Evolutionary conservation across 2,888 invertebrate genomes (phyloP).

Genomic region (Mongoloraphidia duomilia): DNA sequence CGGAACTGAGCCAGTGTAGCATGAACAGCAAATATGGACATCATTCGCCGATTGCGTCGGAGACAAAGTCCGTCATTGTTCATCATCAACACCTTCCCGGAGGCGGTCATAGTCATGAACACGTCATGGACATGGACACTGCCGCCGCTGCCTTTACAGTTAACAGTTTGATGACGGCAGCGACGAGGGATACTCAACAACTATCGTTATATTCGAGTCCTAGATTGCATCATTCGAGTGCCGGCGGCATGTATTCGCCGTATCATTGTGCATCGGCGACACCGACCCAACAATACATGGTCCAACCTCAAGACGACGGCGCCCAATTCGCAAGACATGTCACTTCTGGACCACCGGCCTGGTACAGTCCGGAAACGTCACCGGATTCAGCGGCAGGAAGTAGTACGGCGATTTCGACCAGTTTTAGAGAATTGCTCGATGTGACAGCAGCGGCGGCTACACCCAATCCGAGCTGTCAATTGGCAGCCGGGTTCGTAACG

Average conservation of each 20-base stretch:
- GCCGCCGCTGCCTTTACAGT: slow-evolving; percentile 40
- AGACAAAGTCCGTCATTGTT: slow-evolving; percentile 28
- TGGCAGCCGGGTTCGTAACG: slow-evolving; percentile 21
- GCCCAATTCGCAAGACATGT: slow-evolving; percentile 11
- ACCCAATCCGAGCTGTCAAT: slow-evolving; percentile 30
- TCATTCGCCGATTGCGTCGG: slow-evolving; percentile 13
- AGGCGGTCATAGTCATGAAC: slow-evolving; percentile 20
- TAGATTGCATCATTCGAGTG: slow-evolving; percentile 27
- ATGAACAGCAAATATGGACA: slow-evolving; percentile 30
- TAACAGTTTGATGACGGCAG: slow-evolving; percentile 42
- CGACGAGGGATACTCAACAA: slow-evolving; percentile 21
- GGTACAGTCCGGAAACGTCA: slow-evolving; percentile 37
- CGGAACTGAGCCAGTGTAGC: slow-evolving; percentile 35
- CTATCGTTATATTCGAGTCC: slow-evolving; percentile 18
- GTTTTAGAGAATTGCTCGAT: slow-evolving; percentile 19
- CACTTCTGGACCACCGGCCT: slow-evolving; percentile 30
- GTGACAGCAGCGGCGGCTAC: slow-evolving; percentile 24
- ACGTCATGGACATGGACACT: slow-evolving; percentile 28
- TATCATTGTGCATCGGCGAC: slow-evolving; percentile 31
- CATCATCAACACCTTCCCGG: slow-evolving; percentile 24
- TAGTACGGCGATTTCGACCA: slow-evolving; percentile 15
- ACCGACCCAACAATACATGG: slow-evolving; percentile 29
- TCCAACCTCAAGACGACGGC: slow-evolving; percentile 28
- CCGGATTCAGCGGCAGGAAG: slow-evolving; percentile 21
- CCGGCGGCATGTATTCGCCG: slow-evolving; percentile 38